phyloP scores from a whole-genome alignment of 2,797 vertebrate genomes.

The Sebastes steindachneri region DNA sequence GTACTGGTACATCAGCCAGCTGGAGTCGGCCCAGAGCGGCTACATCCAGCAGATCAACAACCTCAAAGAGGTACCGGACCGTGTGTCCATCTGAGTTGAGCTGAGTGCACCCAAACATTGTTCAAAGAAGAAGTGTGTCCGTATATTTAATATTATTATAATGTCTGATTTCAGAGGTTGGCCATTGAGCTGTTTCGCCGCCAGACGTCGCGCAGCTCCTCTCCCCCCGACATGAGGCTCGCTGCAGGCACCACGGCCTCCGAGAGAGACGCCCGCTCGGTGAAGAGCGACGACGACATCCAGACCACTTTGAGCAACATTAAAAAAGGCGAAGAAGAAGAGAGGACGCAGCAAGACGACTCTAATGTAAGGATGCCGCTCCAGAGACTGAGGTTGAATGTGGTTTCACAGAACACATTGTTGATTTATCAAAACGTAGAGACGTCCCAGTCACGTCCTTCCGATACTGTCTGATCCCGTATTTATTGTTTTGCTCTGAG shows the following conservation, averaged over 20 bases:
- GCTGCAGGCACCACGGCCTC: conserved; percentile 86
- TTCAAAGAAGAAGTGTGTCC: background rate
- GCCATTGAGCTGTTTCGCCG: conserved; percentile 95
- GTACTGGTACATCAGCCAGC: conserved; percentile 97
- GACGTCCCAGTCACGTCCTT: background rate
- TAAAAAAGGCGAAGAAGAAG: conserved; percentile 85
- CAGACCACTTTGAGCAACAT: conserved; percentile 73
- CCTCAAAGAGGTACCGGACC: conserved; percentile 90
- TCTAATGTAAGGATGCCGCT: conserved; percentile 86
- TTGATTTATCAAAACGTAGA: background rate
- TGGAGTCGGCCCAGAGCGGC: conserved; percentile 94
- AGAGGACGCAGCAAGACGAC: conserved; percentile 92
- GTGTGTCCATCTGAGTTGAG: too few species aligned
- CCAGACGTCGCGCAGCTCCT: conserved; percentile 93
- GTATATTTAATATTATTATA: background rate
- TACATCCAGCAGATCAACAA: conserved; percentile 99
- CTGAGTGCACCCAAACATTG: background rate
- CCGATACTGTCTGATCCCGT: background rate
- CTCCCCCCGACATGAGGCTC: conserved; percentile 88
- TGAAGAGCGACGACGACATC: conserved; percentile 84
- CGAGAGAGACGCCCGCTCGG: conserved; percentile 86
- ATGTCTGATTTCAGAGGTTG: conserved; percentile 84
- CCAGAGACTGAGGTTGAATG: background rate
- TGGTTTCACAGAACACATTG: background rate
- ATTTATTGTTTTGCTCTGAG: background rate